Percentiles rank a stretch among this genome's conserved stretches.
Conservation (phyloP, 2,888 invertebrate species). For the Stratiomys singularior region DNA sequence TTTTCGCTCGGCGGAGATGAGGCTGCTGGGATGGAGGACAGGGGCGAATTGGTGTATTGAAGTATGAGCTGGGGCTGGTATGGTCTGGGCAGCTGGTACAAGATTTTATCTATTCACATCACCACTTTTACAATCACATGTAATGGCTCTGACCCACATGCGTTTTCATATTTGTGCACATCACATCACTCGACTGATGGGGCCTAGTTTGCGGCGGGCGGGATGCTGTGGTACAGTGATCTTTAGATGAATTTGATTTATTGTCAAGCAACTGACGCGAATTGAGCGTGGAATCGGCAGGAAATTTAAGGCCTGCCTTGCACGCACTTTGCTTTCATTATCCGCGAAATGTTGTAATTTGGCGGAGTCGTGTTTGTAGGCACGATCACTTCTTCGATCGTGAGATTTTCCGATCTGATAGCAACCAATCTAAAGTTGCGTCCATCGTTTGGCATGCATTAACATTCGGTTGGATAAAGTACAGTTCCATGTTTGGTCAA, state of each 20-base stretch:
- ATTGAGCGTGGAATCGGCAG: background rate
- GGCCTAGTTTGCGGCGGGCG: background rate
- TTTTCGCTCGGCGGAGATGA: background rate
- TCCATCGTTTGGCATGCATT: background rate
- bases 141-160: conserved; percentile 42
- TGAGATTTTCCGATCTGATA: conserved; percentile 15
- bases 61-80: background rate
- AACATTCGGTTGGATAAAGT: background rate
- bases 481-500: conserved; percentile 4
- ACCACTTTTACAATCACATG: conserved; percentile 21
- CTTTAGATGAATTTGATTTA: conserved; percentile 33
- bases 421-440: background rate
- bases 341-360: background rate
- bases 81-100: conserved; percentile 19
- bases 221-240: background rate
- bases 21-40: background rate
- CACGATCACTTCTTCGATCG: conserved; percentile 24
- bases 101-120: conserved; percentile 39
- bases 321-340: conserved; percentile 24
- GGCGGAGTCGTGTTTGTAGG: background rate
- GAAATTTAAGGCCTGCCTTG: conserved; percentile 5
- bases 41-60: background rate
- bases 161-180: conserved; percentile 21
- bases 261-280: conserved; percentile 11
- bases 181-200: background rate